Evolutionary conservation across 2,113 vertebrate genomes (phyloP).

Genomic region (Leucosticte australis): DNA sequence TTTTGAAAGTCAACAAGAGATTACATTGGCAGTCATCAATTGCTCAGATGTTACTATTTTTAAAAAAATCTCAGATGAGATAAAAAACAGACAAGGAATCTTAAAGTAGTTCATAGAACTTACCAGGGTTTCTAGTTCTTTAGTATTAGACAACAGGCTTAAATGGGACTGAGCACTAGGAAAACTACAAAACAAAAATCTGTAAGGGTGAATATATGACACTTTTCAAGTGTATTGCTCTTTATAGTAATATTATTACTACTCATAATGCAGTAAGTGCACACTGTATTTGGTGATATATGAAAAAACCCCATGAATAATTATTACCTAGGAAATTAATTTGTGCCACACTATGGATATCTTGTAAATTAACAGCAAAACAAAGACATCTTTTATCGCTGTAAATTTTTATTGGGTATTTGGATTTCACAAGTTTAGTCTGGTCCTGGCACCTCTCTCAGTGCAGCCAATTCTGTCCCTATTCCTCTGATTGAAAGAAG

Average conservation of each 20-base stretch:
- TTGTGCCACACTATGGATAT: background rate
- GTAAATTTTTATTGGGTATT: background rate
- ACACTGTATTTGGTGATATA: background rate
- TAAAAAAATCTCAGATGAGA: background rate
- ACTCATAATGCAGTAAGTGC: background rate
- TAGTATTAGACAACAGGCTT: background rate
- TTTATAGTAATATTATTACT: background rate
- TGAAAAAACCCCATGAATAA: background rate
- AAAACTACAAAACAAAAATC: background rate
- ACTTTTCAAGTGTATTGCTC: background rate
- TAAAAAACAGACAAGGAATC: background rate
- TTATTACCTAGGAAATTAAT: background rate
- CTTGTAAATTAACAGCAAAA: background rate
- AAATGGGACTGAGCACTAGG: background rate
- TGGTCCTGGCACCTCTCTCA: background rate
- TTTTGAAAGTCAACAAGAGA: background rate
- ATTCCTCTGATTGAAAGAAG: conserved; percentile 39
- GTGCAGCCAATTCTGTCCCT: background rate
- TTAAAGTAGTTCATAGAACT: background rate
- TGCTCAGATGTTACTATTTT: background rate
- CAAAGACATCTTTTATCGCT: background rate
- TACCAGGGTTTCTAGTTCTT: background rate
- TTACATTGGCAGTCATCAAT: background rate
- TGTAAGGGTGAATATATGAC: fast-evolving
- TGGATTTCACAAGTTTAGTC: background rate